These are phyloP conservation scores for Mythimna loreyi DNA, from an alignment of 2,888 invertebrate genomes.

Conservation along the genomic window DNA sequence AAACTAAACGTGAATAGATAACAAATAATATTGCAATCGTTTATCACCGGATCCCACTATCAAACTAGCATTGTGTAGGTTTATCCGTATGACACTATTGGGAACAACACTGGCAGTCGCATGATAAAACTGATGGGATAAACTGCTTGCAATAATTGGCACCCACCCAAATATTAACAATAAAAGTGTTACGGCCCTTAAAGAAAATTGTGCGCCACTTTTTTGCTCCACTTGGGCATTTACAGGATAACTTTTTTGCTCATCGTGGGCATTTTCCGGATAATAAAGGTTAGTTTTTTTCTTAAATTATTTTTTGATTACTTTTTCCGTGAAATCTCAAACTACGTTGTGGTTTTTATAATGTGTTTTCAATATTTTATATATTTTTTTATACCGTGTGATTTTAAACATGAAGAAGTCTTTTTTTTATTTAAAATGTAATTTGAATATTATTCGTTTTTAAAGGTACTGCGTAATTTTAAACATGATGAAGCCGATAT, in stretches of 20 bases:
- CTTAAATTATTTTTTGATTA: not conserved
- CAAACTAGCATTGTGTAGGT: conserved; percentile 51
- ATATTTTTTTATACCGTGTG: too few species aligned
- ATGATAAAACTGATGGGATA: conserved; percentile 28
- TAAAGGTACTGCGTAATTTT: too few species aligned
- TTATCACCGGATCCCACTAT: conserved; percentile 63
- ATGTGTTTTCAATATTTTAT: too few species aligned
- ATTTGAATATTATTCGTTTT: too few species aligned
- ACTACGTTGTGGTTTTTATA: too few species aligned
- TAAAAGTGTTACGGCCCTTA: conserved; percentile 50
- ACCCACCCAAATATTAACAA: conserved; percentile 14
- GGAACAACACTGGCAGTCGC: conserved; percentile 36
- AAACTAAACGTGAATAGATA: conserved; percentile 26
- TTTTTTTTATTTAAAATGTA: too few species aligned
- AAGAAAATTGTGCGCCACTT: conserved; percentile 42
- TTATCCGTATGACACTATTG: conserved; percentile 42
- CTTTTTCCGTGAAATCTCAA: not conserved
- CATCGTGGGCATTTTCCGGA: conserved; percentile 17
- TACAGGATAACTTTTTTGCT: conserved; percentile 8
- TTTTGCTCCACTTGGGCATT: conserved; percentile 13
- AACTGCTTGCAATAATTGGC: conserved; percentile 44
- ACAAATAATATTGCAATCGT: conserved; percentile 31
- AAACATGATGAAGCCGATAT: too few species aligned
- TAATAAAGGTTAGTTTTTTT: conserved; percentile 59
- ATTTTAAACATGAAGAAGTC: too few species aligned